These are phyloP conservation scores for Cryptus viduatorius DNA, from an alignment of 2,888 invertebrate genomes.

Conservation along the genomic window DNA sequence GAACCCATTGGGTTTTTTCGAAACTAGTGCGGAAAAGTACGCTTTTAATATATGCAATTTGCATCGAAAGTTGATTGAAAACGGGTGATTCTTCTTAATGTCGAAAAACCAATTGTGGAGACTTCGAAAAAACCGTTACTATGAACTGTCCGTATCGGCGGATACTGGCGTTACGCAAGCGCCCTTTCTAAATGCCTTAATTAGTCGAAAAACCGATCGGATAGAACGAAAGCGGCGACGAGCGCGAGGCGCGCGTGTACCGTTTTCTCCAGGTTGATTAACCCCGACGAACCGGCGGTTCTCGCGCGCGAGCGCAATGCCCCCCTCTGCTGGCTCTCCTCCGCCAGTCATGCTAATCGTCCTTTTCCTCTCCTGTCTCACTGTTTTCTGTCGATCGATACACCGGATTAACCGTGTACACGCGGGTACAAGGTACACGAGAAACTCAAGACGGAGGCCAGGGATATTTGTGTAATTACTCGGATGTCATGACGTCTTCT, in stretches of 20 bases:
- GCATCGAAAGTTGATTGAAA: too few relatives aligned
- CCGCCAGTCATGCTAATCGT: constrained; percentile 56
- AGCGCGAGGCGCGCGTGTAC: constrained; percentile 31
- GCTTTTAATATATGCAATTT: too few relatives aligned
- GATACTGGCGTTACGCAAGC: constrained; percentile 43
- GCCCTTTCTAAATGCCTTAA: constrained; percentile 68
- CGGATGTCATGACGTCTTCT: constrained; percentile 45
- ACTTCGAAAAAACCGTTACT: background rate
- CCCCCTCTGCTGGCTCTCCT: constrained; percentile 16
- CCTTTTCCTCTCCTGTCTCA: constrained; percentile 62
- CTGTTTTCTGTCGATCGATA: constrained; percentile 60
- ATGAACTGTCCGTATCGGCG: background rate
- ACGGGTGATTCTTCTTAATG: background rate
- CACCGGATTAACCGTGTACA: constrained; percentile 37
- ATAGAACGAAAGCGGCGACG: constrained; percentile 62
- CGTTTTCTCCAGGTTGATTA: constrained; percentile 62
- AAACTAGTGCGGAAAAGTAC: too few relatives aligned
- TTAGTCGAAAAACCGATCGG: constrained; percentile 62
- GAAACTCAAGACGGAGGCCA: constrained; percentile 17
- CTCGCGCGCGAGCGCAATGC: constrained; percentile 52
- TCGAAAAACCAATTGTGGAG: background rate
- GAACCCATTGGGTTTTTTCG: too few relatives aligned
- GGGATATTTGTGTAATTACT: constrained; percentile 52
- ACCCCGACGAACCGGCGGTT: constrained; percentile 55
- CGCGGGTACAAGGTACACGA: background rate